Evolutionary conservation across 1,140 invertebrate genomes (phyloP), one percentile per base, ranked within the genome.

Genomic region (Conopomorpha cramerella): DNA sequence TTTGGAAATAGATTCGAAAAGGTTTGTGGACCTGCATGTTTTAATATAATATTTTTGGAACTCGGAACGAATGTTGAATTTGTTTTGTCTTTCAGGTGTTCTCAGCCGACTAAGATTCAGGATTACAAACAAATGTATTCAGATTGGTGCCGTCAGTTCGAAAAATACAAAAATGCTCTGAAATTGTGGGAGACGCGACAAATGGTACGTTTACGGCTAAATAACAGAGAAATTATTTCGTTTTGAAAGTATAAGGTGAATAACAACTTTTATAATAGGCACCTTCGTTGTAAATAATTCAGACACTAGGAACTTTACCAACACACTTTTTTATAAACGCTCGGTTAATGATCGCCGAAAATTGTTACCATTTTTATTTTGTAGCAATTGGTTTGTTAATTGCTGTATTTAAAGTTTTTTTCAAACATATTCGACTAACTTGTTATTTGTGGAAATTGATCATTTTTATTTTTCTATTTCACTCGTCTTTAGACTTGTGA

Each of bases 61-160:
- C n/a, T n/a, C n/a, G n/a, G n/a, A n/a, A n/a, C n/a, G n/a, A n/a
- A n/a, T n/a, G n/a, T n/a, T n/a, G n/a, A n/a, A n/a, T n/a, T n/a
- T 39, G 36, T 29, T 14, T 26, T 11, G 42, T 37, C 10, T 51
- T 47, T 14, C 38, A 85, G 86, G 53, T 87, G 85, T 71, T 80
- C 82, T 39, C 83, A 85, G 40, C 85, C 85, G 2, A 84, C 80
- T 39, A 84, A 86, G 64, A 81, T 84, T 17, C 83, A 87, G 46
- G 86, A 87, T 51, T 89, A 88, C 46, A 83, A 86, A 49, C 87
- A 87, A 71, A 83, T 89, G 39, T 90, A 90, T 56, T 87, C 86
- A 19, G 86, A 89, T 50, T 90, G 88, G 88, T 90, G 88, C 68
- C 85, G 89, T 52, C 86, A 90, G 72, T 89, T 90, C 62, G 86